Evolutionary conservation across 2,797 vertebrate genomes (phyloP), one percentile per base, ranked within the genome.

Genomic region (Hippopotamyrus pictus): DNA sequence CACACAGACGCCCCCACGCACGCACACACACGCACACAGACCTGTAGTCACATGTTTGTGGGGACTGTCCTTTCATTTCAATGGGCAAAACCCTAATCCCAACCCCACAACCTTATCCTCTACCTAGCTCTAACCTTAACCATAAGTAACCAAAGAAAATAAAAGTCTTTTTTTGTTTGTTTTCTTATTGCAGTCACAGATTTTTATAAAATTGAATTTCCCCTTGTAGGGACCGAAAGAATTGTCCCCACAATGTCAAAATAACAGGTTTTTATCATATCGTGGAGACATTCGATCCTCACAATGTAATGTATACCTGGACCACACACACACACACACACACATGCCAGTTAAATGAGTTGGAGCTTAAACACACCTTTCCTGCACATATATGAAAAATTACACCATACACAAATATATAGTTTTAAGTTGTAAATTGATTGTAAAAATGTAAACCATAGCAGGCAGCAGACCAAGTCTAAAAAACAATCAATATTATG

Each of bases 1-100:
- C 79, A 85, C 87, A 88, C 17, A 83, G 37, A 84, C 73, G 25
- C 19, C 29, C 48, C 91, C n/a, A 59, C n/a, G 2, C 54, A 22
- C 19, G 2, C 2, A n/a, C 19, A 59, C 57, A 22, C 54, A 57
- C 19, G 2, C 54, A 19, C 53, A 54, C 17, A 22, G 19, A 19
- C 53, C 53, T 19, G 17, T 57, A n/a, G 17, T 57, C 53, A 57
- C 19, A 57, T 57, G 17, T n/a, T 57, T n/a, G 19, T 57, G 53
- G 53, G 53, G 53, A 57, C 53, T 57, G 17, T 57, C 17, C 53
- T 19, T 57, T 57, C 53, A n/a, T 57, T 19, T 57, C 5, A 19
- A 57, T 57, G 53, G 53, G 5, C 19, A 57, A 19, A 57, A 57
- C 53, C 17, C 17, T 57, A 57, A 57, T 57, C 17, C 17, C 53